Percentiles rank a stretch among this genome's conserved stretches.
Conservation (phyloP, 37 sponge, comb jelly and placozoan genomes). For the Hormiphora californensis region DNA sequence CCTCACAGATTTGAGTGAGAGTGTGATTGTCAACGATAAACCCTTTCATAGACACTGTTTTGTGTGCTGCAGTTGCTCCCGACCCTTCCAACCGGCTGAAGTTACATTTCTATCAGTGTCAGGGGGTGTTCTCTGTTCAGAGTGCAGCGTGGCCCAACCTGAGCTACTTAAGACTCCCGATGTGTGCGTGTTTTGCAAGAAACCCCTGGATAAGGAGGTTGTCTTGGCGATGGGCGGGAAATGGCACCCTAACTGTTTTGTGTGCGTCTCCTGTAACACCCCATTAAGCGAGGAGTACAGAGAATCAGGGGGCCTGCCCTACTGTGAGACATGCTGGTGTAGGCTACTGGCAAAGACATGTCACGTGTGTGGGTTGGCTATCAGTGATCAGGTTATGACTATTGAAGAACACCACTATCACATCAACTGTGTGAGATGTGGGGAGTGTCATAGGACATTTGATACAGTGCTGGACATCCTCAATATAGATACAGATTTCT, state of each 20-base stretch:
- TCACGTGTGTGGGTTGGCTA: background rate
- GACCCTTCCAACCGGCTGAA: background rate
- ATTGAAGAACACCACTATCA: background rate
- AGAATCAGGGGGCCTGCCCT: background rate
- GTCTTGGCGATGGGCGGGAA: background rate
- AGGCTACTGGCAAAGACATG: background rate
- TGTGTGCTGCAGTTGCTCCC: background rate
- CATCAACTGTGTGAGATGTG: background rate
- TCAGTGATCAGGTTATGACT: slow-evolving; percentile 12
- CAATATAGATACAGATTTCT: background rate
- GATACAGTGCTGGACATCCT: slow-evolving; percentile 19
- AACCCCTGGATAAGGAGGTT: background rate
- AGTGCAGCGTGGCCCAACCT: background rate
- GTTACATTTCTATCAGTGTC: background rate
- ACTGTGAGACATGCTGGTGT: slow-evolving; percentile 25
- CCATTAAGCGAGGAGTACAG: background rate
- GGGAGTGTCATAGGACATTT: background rate
- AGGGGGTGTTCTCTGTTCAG: background rate
- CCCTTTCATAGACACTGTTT: background rate
- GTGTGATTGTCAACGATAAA: background rate
- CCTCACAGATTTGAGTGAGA: no score
- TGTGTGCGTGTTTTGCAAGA: slow-evolving; percentile 31
- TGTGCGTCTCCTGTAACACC: background rate
- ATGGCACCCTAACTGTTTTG: slow-evolving; percentile 40
- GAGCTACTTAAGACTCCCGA: background rate